phyloP scores from a whole-genome alignment of 2,797 vertebrate genomes.

The Eupleurogrammus muticus region DNA sequence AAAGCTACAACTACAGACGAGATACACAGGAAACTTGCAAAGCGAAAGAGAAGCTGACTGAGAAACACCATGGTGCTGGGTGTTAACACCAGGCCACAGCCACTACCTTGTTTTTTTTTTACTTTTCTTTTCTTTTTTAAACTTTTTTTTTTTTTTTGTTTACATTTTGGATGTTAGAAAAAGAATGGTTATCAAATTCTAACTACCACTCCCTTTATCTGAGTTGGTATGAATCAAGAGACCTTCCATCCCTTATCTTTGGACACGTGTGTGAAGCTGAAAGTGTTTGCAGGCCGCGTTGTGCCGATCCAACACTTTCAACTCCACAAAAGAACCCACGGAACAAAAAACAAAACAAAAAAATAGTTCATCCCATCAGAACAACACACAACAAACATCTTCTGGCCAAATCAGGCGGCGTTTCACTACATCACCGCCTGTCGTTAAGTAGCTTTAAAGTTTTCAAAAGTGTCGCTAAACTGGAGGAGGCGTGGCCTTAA shows the following conservation, averaged over 20 bases:
- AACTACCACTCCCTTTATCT: conserved; percentile 19
- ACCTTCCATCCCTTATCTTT: not conserved
- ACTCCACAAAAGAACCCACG: not conserved
- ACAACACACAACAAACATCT: conserved; percentile 1
- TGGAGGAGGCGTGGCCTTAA: not conserved
- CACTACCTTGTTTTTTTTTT: not conserved
- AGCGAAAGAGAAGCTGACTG: conserved; percentile 7
- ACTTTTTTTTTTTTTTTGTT: not conserved
- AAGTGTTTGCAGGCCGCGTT: not conserved
- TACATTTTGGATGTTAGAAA: conserved; percentile 13
- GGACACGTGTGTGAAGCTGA: conserved; percentile 9
- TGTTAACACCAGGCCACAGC: conserved; percentile 1
- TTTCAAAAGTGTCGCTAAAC: not conserved
- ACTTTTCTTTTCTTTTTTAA: too few species aligned
- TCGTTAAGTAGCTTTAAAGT: conserved; percentile 8
- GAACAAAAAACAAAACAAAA: too few species aligned
- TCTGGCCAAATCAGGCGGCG: conserved; percentile 1
- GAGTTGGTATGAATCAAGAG: not conserved
- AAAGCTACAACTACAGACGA: conserved; percentile 29
- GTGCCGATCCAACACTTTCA: conserved; percentile 2
- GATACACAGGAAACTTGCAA: conserved; percentile 23
- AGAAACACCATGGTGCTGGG: not conserved
- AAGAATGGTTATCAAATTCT: not conserved
- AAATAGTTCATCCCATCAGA: conserved; percentile 12
- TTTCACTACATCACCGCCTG: conserved; percentile 4